These are phyloP conservation scores for Zophobas morio DNA, from an alignment of 1,140 invertebrate species.

Conservation along the genomic window DNA sequence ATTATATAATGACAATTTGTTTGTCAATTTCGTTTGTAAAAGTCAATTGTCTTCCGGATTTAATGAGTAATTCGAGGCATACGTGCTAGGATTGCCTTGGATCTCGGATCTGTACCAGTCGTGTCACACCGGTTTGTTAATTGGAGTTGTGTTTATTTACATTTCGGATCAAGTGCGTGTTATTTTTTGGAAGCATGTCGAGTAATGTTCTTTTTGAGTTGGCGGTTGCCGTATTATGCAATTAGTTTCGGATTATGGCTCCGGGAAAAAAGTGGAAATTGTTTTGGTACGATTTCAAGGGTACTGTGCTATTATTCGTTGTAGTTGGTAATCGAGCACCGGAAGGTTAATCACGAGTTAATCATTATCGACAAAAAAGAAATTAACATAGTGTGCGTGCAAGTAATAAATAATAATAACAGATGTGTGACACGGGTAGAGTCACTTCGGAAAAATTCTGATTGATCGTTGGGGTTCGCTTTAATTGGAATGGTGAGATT, in stretches of 20 bases:
- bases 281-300: slow-evolving; percentile 17
- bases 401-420: slow-evolving; percentile 1
- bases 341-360: slow-evolving; percentile 23
- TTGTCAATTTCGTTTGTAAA: too few relatives aligned
- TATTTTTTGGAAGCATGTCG: neutral
- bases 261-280: slow-evolving; percentile 1
- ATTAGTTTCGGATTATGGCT: slow-evolving; percentile 11
- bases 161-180: slow-evolving; percentile 1
- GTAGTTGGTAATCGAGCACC: neutral
- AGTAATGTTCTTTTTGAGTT: slow-evolving; percentile 5
- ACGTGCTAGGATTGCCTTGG: slow-evolving; percentile 43
- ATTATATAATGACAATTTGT: too few relatives aligned
- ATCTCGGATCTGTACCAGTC: slow-evolving; percentile 42
- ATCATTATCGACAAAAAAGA: neutral
- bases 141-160: slow-evolving; percentile 33
- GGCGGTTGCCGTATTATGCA: neutral
- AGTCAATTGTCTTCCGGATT: too few relatives aligned
- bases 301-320: neutral
- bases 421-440: slow-evolving; percentile 3
- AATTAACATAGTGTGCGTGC: slow-evolving; percentile 13
- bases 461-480: neutral
- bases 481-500: too few relatives aligned
- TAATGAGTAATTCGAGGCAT: neutral
- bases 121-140: slow-evolving; percentile 24
- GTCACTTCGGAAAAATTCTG: neutral